Evolutionary conservation across 2,888 invertebrate genomes (phyloP).

Genomic region (Morinoia aosen): DNA sequence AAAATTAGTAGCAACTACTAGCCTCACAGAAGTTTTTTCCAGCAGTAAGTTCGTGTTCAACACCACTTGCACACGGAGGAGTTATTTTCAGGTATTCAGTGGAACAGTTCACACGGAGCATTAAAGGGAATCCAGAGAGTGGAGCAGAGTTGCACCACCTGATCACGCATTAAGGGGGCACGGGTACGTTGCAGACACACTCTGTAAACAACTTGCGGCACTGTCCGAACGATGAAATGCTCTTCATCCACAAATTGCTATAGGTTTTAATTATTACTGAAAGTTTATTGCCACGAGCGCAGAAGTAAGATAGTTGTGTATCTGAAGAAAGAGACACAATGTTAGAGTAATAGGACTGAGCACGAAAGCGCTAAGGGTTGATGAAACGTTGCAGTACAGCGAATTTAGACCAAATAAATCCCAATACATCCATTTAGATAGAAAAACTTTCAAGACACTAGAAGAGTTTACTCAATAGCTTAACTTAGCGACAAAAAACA

Average conservation of each 20-base stretch:
- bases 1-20: neutral
- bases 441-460: neutral
- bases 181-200: neutral
- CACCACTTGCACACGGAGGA: neutral
- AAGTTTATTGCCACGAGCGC: conserved; percentile 41
- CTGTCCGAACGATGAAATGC: neutral
- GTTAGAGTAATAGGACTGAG: neutral
- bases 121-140: no score
- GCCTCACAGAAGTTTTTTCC: neutral
- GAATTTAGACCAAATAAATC: no score
- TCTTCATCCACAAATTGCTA: neutral
- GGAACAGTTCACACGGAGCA: neutral
- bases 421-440: neutral
- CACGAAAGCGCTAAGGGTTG: neutral
- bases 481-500: no score
- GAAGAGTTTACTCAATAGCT: neutral
- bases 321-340: conserved; percentile 9
- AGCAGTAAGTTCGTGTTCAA: neutral
- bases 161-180: neutral
- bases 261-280: conserved; percentile 26
- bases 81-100: neutral
- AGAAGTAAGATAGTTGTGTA: neutral
- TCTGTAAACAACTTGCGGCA: neutral
- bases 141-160: no score
- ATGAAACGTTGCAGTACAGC: neutral